Evolutionary conservation across 2,113 vertebrate species (phyloP).

Genomic region (Elephas maximus): DNA sequence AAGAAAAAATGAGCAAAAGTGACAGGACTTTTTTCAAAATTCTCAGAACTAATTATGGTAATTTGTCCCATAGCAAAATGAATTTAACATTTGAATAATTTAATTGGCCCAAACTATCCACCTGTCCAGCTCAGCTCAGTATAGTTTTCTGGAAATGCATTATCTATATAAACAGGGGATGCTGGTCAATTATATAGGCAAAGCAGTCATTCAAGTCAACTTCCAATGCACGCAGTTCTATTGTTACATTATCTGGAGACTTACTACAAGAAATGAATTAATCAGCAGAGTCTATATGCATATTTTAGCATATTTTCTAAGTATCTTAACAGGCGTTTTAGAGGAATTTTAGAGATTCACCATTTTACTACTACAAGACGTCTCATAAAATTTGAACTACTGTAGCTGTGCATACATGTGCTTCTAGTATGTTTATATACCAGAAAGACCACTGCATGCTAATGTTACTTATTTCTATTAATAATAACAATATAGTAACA

Average conservation of each 20-base stretch:
- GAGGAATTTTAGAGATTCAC: slow-evolving; percentile 58
- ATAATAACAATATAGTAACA: not conserved
- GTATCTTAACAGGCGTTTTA: slow-evolving; percentile 55
- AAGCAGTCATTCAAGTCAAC: slow-evolving; percentile 75
- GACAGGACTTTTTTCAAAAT: slow-evolving; percentile 65
- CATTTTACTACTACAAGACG: slow-evolving; percentile 45
- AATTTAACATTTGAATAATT: slow-evolving; percentile 85
- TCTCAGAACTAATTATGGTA: slow-evolving; percentile 79
- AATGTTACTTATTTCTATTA: not conserved
- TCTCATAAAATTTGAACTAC: slow-evolving; percentile 6
- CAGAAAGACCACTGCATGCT: not conserved
- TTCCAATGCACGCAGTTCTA: slow-evolving; percentile 69
- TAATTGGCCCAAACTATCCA: slow-evolving; percentile 82
- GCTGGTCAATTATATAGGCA: slow-evolving; percentile 75
- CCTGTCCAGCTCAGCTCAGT: slow-evolving; percentile 72
- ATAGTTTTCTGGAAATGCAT: slow-evolving; percentile 75
- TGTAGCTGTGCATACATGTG: slow-evolving; percentile 19
- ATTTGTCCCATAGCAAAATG: slow-evolving; percentile 68
- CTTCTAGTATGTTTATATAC: slow-evolving; percentile 34
- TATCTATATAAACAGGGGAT: slow-evolving; percentile 46
- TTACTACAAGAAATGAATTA: slow-evolving; percentile 37
- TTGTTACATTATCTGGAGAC: slow-evolving; percentile 68
- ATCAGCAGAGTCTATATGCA: slow-evolving; percentile 59
- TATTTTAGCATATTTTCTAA: slow-evolving; percentile 61
- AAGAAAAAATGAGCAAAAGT: slow-evolving; percentile 72